These are phyloP conservation scores for Myrmophylax atrothorax DNA, from an alignment of 2,113 vertebrate genomes.

Conservation along the genomic window DNA sequence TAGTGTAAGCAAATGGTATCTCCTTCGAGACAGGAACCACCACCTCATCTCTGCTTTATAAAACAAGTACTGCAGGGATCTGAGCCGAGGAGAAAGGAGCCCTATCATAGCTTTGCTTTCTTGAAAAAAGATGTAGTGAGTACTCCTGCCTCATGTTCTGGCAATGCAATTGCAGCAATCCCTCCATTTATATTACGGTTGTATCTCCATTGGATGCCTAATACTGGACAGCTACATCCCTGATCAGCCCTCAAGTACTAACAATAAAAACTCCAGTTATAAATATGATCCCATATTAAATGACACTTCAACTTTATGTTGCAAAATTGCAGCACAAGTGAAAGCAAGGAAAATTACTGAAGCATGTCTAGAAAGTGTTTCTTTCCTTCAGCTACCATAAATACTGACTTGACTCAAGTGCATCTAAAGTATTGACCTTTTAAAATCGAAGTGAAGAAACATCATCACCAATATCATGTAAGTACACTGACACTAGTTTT, in stretches of 20 bases:
- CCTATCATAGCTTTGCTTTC: neutral
- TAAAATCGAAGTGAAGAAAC: neutral
- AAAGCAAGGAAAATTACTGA: neutral
- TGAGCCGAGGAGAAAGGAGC: neutral
- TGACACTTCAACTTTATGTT: neutral
- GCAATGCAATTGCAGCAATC: neutral
- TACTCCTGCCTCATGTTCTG: neutral
- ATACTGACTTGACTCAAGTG: neutral
- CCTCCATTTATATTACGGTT: neutral
- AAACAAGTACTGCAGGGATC: neutral
- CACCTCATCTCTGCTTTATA: neutral
- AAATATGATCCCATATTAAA: neutral
- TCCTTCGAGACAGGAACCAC: neutral
- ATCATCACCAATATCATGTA: neutral
- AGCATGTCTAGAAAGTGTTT: neutral
- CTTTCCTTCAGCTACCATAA: neutral
- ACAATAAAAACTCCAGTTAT: neutral
- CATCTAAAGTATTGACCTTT: neutral
- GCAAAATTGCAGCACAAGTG: neutral
- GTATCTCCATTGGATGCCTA: neutral
- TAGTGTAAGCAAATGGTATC: neutral
- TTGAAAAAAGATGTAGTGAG: neutral
- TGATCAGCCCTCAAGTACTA: neutral
- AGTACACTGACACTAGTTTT: neutral
- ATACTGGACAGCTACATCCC: neutral